Evolutionary conservation across 2,888 invertebrate genomes (phyloP).

Genomic region (Cosmopolites sordidus): DNA sequence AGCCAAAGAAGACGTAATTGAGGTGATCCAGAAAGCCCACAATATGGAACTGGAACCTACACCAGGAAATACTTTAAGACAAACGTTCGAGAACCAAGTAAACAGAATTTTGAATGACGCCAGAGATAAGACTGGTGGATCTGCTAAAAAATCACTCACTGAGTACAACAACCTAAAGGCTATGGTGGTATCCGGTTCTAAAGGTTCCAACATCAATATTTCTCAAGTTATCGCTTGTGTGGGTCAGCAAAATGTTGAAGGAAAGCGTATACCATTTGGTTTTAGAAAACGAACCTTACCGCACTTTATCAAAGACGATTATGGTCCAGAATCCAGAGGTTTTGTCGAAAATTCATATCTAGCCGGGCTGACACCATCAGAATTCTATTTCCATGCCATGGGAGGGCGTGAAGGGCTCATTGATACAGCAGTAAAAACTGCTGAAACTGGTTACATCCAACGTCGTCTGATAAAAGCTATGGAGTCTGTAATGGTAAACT

Average conservation of each 20-base stretch:
- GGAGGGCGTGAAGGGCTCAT: constrained; percentile 99
- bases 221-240: constrained; percentile 99
- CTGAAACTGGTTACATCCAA: constrained; percentile 99
- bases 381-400: constrained; percentile 99
- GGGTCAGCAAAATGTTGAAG: constrained; percentile 99
- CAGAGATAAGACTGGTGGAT: constrained; percentile 99
- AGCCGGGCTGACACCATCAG: constrained; percentile 96
- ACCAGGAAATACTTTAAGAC: constrained; percentile 96
- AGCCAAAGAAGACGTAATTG: constrained; percentile 99
- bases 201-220: constrained; percentile 99
- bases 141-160: constrained; percentile 97
- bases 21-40: constrained; percentile 99
- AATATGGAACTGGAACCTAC: constrained; percentile 99
- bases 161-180: constrained; percentile 99
- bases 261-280: constrained; percentile 99
- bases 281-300: constrained; percentile 97
- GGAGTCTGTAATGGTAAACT: constrained; percentile 99
- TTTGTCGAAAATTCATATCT: constrained; percentile 99
- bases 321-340: constrained; percentile 98
- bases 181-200: constrained; percentile 99
- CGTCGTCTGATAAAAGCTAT: constrained; percentile 99
- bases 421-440: constrained; percentile 99
- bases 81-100: constrained; percentile 99
- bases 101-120: constrained; percentile 99
- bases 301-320: constrained; percentile 99